Evolutionary conservation across 2,113 vertebrate species (phyloP), one percentile per base, ranked within the genome.

Genomic region (Atractosteus spatula): DNA sequence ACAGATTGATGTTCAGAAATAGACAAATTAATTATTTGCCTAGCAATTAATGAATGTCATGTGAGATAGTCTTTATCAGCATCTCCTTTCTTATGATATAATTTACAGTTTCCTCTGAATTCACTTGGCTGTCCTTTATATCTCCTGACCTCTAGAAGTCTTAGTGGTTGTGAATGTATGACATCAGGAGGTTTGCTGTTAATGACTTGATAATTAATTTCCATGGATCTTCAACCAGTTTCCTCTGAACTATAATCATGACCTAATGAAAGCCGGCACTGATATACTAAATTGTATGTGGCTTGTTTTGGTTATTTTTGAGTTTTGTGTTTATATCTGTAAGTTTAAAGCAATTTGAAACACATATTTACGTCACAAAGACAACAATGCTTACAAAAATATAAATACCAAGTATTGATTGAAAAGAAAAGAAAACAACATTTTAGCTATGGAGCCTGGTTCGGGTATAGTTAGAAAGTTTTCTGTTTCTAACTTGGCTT

Each of bases 31-130:
- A 81, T 83, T 81, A 83, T 80, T 83, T 81, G 76, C 74, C 56
- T 71, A 75, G 80, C 73, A 81, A 83, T 81, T 83, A 83, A 81
- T 83, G 80, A 81, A 80, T 63, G 76, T 81, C 80, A 83, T 71
- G 42, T 44, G 44, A 65, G 78, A 73, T 74, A 79, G 77, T 77
- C 76, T 75, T 81, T 80, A 78, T 81, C 80, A 80, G 80, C 71
- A 67, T 62, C 74, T 64, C 62, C 66, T 76, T 75, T 80, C 75
- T 71, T 66, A 75, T 71, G 77, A 74, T 71, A 66, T 83, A 78
- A 83, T 83, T 81, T 78, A 81, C 74, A 72, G 80, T 78, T 77
- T 71, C 51, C 8, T 55, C 77, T 72, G 71, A 66, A 70, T 83
- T 81, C 77, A 74, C 78, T 83, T 81, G 82, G 82, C 80, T 80